Base-by-base conservation (phyloP, 1,140 invertebrate genomes). In the Neoseiulus cucumeris region DNA sequence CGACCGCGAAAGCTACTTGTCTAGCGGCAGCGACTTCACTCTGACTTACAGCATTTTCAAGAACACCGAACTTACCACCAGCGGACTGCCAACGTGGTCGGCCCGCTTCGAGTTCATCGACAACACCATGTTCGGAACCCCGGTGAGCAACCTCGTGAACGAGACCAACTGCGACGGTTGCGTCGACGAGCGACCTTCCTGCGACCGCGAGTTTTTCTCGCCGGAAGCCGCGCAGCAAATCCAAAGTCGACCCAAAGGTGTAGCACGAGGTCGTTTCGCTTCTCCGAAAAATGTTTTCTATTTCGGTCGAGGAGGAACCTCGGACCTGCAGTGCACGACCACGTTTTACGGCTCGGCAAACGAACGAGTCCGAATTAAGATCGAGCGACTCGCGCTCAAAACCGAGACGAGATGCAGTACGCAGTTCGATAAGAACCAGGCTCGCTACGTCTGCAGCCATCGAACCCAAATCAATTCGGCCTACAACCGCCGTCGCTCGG, bases 201-300 rank as follows among this genome's bases (percentile, higher is more conserved):
- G 51, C 51, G 51, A 59, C 9, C 51, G 51, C 14, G 51, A 59
- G 22, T 59, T 59, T 20, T 59, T 29, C 22, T 59, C 51, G 9
- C 6, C 22, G 14, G 51, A 59, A 17, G 14, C 14, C 22, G 17
- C 51, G 14, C 25, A 33, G 14, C 17, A 59, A 25, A 59, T 59
- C 14, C 33, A 12, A 1, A 59, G 14, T 29, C 25, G 51, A 5
- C 51, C 51, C 14, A 65, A 39, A 14, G 66, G 66, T 6, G 9
- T 25, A 1, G 20, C 12, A 30, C 44, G 20, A 1, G 69, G 69
- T 17, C 30, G 25, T 7, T 20, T 69, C 29, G 64, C 65, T 17
- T 68, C 67, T 5, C 69, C 69, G 9, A 66, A 41, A 33, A 69
- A 69, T 41, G 64, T 69, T 17, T 69, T 69, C 30, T 65, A 67